Conservation (phyloP, 1,140 invertebrate genomes). For the Portunus trituberculatus region DNA sequence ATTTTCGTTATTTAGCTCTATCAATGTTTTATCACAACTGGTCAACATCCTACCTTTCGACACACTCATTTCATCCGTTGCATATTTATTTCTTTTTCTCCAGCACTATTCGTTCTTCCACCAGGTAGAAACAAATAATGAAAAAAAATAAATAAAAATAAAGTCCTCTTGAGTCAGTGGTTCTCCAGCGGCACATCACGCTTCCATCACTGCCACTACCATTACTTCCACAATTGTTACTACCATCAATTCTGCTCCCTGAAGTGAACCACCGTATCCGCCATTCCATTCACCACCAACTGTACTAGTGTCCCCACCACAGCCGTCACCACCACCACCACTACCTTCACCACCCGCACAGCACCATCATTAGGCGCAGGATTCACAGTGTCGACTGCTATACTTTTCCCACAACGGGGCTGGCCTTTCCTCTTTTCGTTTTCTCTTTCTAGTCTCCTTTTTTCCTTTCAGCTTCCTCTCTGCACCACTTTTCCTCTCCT, state of each 20-base stretch:
- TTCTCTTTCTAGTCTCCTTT: background rate
- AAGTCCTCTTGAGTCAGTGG: too few species aligned
- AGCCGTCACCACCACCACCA: background rate
- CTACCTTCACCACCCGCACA: background rate
- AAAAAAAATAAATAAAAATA: background rate
- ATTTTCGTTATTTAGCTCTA: too few species aligned
- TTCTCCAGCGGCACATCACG: too few species aligned
- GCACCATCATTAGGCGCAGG: too few species aligned
- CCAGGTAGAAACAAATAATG: background rate
- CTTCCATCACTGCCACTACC: background rate
- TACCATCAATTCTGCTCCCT: background rate
- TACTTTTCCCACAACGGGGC: too few species aligned
- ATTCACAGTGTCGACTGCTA: too few species aligned
- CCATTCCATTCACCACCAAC: background rate
- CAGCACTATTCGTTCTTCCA: background rate
- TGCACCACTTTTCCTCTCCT: too few species aligned
- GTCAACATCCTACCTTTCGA: background rate
- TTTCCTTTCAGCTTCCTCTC: background rate
- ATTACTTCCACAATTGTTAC: background rate
- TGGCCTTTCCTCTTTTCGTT: background rate
- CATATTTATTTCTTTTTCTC: background rate
- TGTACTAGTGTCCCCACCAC: background rate
- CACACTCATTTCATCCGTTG: background rate
- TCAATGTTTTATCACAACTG: background rate
- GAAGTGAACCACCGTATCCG: background rate